These are phyloP conservation scores for Toxotes jaculatrix DNA, from an alignment of 2,113 vertebrate genomes.

Conservation along the genomic window DNA sequence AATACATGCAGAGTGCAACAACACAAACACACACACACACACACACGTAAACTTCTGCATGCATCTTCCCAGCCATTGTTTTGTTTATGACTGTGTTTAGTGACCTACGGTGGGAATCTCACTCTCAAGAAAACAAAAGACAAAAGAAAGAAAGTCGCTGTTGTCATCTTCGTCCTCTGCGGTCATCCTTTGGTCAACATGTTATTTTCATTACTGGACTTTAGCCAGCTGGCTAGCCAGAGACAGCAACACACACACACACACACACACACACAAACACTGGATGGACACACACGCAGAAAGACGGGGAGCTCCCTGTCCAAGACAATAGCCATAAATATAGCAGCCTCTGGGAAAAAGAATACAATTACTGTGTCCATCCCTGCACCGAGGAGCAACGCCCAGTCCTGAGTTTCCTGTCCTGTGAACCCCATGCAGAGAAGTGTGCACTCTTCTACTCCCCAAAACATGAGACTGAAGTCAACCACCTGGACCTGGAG, in stretches of 20 bases:
- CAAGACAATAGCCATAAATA: conserved; percentile 94
- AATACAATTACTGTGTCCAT: conserved; percentile 84
- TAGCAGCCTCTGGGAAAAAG: conserved; percentile 95
- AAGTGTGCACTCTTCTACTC: conserved; percentile 12
- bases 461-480: not conserved
- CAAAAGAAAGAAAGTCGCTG: conserved; percentile 45
- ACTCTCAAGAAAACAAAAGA: conserved; percentile 44
- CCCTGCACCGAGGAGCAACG: conserved; percentile 76
- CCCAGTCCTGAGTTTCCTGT: conserved; percentile 85
- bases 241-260: conserved; percentile 36
- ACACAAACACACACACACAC: not conserved
- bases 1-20: no score
- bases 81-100: conserved; percentile 47
- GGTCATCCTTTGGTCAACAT: conserved; percentile 83
- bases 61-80: conserved; percentile 62
- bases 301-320: conserved; percentile 55
- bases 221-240: conserved; percentile 83
- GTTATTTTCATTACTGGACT: conserved; percentile 88
- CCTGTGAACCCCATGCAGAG: conserved; percentile 72
- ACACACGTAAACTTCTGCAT: not conserved
- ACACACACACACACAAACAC: conserved; percentile 43
- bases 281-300: conserved; percentile 16
- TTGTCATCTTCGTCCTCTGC: conserved; percentile 59
- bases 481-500: not conserved
- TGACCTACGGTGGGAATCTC: conserved; percentile 47